A percentile compares a stretch with the other conserved stretches of the same genome.
These are phyloP conservation scores for Heliconius aoede DNA, from an alignment of 2,888 invertebrate genomes.

Conservation along the genomic window DNA sequence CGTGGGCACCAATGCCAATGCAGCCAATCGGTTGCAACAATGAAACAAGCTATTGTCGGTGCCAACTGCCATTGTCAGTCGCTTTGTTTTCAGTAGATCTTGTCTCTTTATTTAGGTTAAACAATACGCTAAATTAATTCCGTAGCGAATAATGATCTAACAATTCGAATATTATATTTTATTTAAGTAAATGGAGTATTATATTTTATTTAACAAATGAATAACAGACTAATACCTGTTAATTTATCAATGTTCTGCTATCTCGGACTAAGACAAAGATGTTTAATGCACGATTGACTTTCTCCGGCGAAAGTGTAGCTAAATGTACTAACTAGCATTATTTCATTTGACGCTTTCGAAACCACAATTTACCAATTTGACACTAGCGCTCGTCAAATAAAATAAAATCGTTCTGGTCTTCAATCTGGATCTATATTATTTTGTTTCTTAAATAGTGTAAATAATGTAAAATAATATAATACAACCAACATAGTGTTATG, in stretches of 20 bases:
- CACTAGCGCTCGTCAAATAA: conserved; percentile 39
- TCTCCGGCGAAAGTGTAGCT: conserved; percentile 80
- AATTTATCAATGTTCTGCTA: conserved; percentile 38
- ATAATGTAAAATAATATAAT: too few relatives aligned
- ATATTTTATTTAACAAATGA: conserved; percentile 7
- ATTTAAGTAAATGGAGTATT: conserved; percentile 24
- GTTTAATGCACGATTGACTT: conserved; percentile 78
- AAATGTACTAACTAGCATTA: conserved; percentile 66
- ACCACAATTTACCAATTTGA: conserved; percentile 59
- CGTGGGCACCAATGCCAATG: conserved; percentile 57
- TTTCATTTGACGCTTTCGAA: conserved; percentile 75
- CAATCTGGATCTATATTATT: conserved; percentile 23
- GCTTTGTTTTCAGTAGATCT: conserved; percentile 46
- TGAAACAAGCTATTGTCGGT: conserved; percentile 38
- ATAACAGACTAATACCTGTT: conserved; percentile 18
- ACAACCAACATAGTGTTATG: background rate
- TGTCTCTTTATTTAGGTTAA: conserved; percentile 47
- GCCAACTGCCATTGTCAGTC: conserved; percentile 38
- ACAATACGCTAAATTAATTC: conserved; percentile 41
- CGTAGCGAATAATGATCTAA: conserved; percentile 34
- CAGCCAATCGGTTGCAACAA: conserved; percentile 46
- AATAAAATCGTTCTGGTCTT: conserved; percentile 2
- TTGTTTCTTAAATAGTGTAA: conserved; percentile 4
- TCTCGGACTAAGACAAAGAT: conserved; percentile 62
- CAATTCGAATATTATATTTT: conserved; percentile 24